phyloP scores from a whole-genome alignment of 2,888 invertebrate species.

The Chaetogeoica ovagalla region DNA sequence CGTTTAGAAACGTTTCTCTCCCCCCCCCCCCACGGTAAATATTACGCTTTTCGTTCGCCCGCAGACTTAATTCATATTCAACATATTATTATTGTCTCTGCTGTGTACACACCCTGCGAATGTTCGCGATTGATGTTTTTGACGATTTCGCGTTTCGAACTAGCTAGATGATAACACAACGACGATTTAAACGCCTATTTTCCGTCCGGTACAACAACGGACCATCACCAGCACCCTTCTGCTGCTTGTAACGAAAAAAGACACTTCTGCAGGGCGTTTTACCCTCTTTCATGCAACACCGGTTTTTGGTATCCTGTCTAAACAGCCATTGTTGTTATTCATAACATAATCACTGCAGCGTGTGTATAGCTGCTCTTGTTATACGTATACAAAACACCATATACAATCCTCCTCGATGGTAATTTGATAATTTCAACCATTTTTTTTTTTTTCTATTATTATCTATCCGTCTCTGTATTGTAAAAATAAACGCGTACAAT shows the following conservation, averaged over 20 bases:
- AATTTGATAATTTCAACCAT: too few species aligned
- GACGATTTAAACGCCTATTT: conserved; percentile 42
- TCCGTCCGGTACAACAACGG: conserved; percentile 1
- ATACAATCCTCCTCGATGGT: too few species aligned
- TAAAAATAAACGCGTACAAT: too few species aligned
- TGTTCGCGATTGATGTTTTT: conserved; percentile 6
- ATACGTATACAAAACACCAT: too few species aligned
- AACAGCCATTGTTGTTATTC: conserved; percentile 46
- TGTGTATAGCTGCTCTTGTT: background rate
- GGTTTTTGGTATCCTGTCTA: conserved; percentile 15
- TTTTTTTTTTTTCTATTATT: too few species aligned
- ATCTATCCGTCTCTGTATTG: too few species aligned
- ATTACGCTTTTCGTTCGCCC: too few species aligned
- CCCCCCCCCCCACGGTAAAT: too few species aligned
- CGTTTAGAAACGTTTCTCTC: too few species aligned
- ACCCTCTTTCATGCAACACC: conserved; percentile 39
- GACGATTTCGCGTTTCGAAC: background rate
- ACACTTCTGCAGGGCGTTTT: conserved; percentile 35
- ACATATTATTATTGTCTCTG: too few species aligned
- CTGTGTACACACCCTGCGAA: too few species aligned
- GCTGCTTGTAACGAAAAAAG: conserved; percentile 6
- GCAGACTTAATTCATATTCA: too few species aligned
- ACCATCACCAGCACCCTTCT: background rate
- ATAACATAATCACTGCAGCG: conserved; percentile 31
- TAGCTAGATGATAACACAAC: conserved; percentile 3